A percentile compares a stretch with the other conserved stretches of the same genome.
Conservation (phyloP, 2,888 invertebrate genomes). For the Syrphus vitripennis region DNA sequence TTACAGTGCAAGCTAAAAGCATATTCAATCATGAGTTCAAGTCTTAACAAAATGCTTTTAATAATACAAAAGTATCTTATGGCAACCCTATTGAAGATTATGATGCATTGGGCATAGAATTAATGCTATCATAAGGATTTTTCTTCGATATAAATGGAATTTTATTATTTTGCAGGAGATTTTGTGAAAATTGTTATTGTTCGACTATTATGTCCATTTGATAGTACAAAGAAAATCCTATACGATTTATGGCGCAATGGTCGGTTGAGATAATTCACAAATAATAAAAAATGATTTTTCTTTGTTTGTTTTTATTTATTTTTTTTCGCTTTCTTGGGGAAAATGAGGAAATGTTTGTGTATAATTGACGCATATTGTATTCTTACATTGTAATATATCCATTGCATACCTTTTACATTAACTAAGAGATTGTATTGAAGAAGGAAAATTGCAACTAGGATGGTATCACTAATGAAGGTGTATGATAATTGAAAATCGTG, state of each 20-base stretch:
- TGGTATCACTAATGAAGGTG: slow-evolving; percentile 6
- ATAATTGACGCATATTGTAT: background rate
- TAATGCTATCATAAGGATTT: slow-evolving; percentile 41
- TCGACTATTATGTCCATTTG: too few relatives aligned
- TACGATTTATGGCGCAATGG: background rate
- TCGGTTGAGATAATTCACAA: background rate
- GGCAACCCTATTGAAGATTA: background rate
- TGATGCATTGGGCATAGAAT: slow-evolving; percentile 21
- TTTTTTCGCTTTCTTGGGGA: background rate
- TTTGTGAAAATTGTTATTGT: slow-evolving; percentile 67
- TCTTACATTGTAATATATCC: background rate
- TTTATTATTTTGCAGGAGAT: slow-evolving; percentile 51
- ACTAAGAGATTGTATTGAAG: background rate
- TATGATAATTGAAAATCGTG: slow-evolving; percentile 9
- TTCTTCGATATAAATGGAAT: slow-evolving; percentile 34
- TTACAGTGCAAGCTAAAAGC: too few relatives aligned
- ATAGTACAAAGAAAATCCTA: too few relatives aligned
- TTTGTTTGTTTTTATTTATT: background rate
- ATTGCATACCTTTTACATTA: background rate
- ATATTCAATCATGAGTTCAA: too few relatives aligned
- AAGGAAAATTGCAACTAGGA: background rate
- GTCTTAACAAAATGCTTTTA: too few relatives aligned
- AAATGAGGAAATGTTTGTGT: background rate
- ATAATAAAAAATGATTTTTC: background rate
- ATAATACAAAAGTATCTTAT: background rate